Conservation (phyloP, 2,797 vertebrate genomes). For the Urocyon cinereoargenteus region DNA sequence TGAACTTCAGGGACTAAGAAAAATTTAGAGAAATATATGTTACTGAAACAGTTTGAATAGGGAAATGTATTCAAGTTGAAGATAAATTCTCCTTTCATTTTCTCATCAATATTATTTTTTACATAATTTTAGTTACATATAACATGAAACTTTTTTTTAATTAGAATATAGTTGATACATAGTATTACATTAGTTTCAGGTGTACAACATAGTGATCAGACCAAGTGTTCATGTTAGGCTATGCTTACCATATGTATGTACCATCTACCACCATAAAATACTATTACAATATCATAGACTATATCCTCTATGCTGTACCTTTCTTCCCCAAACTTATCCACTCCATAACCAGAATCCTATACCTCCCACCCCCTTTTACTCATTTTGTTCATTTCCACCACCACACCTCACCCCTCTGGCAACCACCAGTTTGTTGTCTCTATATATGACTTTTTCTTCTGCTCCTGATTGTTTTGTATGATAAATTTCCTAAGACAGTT, state of each 20-base stretch:
- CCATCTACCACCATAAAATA: background rate
- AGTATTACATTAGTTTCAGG: background rate
- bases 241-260: background rate
- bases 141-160: background rate
- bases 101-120: background rate
- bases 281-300: background rate
- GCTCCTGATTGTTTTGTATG: background rate
- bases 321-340: background rate
- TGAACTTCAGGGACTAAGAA: conserved; percentile 89
- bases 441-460: background rate
- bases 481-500: background rate
- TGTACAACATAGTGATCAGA: background rate
- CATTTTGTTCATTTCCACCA: background rate
- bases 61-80: background rate
- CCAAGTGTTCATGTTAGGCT: background rate
- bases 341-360: background rate
- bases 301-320: background rate
- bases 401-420: background rate
- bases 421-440: background rate
- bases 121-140: background rate
- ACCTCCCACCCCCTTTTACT: background rate
- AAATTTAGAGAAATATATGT: conserved; percentile 44
- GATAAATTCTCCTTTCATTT: background rate
- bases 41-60: background rate
- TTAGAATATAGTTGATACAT: background rate